Percentiles rank a stretch among this genome's conserved stretches.
These are phyloP conservation scores for Proterorhinus semilunaris DNA, from an alignment of 2,113 vertebrate genomes.

Conservation along the genomic window DNA sequence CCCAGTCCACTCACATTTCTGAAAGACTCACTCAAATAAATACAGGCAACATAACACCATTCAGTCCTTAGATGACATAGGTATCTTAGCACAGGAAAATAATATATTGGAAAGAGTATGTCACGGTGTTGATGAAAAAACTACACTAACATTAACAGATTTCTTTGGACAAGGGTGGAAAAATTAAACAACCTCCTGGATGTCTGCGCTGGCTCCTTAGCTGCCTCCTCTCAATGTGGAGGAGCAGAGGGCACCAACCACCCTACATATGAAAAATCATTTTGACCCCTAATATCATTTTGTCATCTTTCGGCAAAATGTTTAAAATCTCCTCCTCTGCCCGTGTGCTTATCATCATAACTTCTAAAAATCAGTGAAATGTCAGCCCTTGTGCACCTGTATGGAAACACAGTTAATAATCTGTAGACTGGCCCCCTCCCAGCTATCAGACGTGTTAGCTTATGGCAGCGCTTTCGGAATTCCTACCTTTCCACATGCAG, in stretches of 20 bases:
- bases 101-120: background rate
- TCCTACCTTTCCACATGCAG: constrained; percentile 54
- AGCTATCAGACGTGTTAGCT: constrained; percentile 7
- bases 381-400: background rate
- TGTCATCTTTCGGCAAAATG: too few species aligned
- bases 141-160: too few species aligned
- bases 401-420: constrained; percentile 3
- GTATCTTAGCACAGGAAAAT: too few species aligned
- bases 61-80: background rate
- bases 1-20: constrained; percentile 40
- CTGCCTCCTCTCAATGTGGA: too few species aligned
- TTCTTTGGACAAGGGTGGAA: too few species aligned
- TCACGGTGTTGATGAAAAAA: too few species aligned
- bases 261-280: too few species aligned
- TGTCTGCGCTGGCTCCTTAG: too few species aligned
- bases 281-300: too few species aligned
- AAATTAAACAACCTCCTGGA: too few species aligned
- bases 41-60: background rate
- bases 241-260: too few species aligned
- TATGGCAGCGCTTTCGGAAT: constrained; percentile 32
- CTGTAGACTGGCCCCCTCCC: constrained; percentile 1
- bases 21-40: constrained; percentile 28
- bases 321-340: background rate
- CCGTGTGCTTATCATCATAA: background rate
- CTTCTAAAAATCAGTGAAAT: background rate